Evolutionary conservation across 2,888 invertebrate species (phyloP).

Genomic region (Heliconius erato): DNA sequence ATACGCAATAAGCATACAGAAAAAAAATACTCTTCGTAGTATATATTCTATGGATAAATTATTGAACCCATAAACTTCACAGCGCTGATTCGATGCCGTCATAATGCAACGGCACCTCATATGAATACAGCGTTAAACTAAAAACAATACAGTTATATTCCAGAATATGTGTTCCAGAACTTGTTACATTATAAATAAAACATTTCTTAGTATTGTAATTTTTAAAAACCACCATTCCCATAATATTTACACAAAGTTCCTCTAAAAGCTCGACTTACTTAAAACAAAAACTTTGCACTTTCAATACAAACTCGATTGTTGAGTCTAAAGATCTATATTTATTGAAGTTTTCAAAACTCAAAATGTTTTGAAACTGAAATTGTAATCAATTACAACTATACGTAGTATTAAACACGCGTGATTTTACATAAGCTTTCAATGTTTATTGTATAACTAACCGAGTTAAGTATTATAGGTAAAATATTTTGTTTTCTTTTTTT

Average conservation of each 20-base stretch:
- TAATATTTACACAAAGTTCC: not conserved
- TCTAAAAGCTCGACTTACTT: conserved; percentile 4
- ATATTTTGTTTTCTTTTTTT: not conserved
- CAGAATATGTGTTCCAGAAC: not conserved
- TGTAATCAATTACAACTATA: not conserved
- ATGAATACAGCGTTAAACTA: not conserved
- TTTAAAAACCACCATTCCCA: not conserved
- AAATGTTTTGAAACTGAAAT: not conserved
- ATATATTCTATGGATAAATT: no score
- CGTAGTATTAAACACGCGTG: conserved; percentile 1
- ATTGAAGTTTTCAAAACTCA: not conserved
- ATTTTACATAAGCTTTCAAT: conserved; percentile 1
- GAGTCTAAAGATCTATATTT: conserved; percentile 17
- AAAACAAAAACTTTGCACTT: conserved; percentile 13
- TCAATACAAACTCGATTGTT: conserved; percentile 3
- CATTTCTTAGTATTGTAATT: not conserved
- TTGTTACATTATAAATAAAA: not conserved
- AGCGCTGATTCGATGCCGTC: no score
- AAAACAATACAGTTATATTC: not conserved
- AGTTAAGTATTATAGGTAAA: not conserved
- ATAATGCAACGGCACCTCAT: not conserved
- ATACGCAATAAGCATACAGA: no score
- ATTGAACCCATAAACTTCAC: no score
- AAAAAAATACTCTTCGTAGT: no score
- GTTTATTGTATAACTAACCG: not conserved